These are phyloP conservation scores for Nomada fabriciana DNA, from an alignment of 2,888 invertebrate species.

Conservation along the genomic window DNA sequence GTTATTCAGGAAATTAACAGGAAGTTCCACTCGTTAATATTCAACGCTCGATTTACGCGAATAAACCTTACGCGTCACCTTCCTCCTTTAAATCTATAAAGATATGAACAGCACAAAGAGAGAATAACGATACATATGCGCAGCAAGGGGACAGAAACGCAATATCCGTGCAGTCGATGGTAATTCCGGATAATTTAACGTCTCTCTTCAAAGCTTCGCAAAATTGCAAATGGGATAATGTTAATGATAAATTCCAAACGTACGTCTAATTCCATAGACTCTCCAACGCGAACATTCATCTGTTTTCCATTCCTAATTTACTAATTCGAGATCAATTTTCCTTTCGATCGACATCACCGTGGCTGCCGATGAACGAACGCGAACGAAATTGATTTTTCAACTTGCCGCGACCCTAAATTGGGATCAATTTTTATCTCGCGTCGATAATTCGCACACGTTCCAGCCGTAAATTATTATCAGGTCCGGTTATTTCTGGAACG, in stretches of 20 bases:
- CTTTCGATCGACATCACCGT: too few relatives aligned
- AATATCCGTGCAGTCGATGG: not conserved
- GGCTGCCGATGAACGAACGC: too few relatives aligned
- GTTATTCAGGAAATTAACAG: constrained; percentile 1
- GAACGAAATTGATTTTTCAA: too few relatives aligned
- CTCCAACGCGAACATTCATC: too few relatives aligned
- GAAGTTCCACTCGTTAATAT: constrained; percentile 52
- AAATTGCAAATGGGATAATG: too few relatives aligned
- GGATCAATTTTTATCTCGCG: not conserved
- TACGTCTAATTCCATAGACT: too few relatives aligned
- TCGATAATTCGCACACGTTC: not conserved
- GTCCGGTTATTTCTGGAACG: constrained; percentile 5
- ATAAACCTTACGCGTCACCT: constrained; percentile 9
- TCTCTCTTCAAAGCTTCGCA: too few relatives aligned
- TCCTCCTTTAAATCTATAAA: not conserved
- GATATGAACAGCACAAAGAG: not conserved
- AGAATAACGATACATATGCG: not conserved
- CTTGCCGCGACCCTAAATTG: too few relatives aligned
- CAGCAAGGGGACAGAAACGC: not conserved
- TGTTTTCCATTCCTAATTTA: too few relatives aligned
- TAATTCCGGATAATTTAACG: not conserved
- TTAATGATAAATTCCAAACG: too few relatives aligned
- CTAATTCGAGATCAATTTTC: too few relatives aligned
- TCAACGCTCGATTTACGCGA: constrained; percentile 45
- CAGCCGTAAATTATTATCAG: not conserved